These are phyloP conservation scores for Tachypleus tridentatus DNA, from an alignment of 1,140 invertebrate species.

Conservation along the genomic window DNA sequence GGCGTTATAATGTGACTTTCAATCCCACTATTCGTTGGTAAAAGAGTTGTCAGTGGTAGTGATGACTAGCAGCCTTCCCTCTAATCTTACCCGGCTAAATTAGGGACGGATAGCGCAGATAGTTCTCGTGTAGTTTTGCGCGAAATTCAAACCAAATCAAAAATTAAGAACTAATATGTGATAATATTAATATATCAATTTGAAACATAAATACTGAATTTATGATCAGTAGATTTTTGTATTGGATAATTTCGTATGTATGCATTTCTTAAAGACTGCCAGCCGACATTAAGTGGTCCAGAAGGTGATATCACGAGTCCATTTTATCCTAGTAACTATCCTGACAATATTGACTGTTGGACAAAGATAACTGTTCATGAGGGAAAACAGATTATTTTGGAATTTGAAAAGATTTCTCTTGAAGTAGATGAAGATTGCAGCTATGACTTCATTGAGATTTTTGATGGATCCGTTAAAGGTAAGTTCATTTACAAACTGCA, in stretches of 20 bases:
- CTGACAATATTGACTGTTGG: constrained; percentile 52
- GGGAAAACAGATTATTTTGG: constrained; percentile 45
- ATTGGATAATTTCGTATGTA: too few relatives aligned
- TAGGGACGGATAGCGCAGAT: too few relatives aligned
- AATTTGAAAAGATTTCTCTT: constrained; percentile 53
- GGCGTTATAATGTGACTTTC: too few relatives aligned
- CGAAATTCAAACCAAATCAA: too few relatives aligned
- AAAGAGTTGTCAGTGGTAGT: too few relatives aligned
- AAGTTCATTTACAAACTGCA: constrained; percentile 1
- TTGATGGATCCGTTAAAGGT: constrained; percentile 13
- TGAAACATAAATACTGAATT: too few relatives aligned
- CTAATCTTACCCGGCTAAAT: too few relatives aligned
- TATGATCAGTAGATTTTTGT: too few relatives aligned
- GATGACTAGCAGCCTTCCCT: too few relatives aligned
- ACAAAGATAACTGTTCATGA: constrained; percentile 45
- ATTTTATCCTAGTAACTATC: constrained; percentile 53
- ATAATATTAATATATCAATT: too few relatives aligned
- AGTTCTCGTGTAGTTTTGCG: too few relatives aligned
- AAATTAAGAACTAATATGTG: background rate
- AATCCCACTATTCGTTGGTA: too few relatives aligned
- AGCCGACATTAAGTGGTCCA: constrained; percentile 4
- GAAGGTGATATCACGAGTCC: constrained; percentile 45
- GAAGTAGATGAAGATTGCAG: constrained; percentile 33
- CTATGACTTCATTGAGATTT: constrained; percentile 23
- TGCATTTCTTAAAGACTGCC: constrained; percentile 13